Base-by-base conservation (phyloP, 2,797 vertebrate species). In the Gymnoscopelus braueri region DNA sequence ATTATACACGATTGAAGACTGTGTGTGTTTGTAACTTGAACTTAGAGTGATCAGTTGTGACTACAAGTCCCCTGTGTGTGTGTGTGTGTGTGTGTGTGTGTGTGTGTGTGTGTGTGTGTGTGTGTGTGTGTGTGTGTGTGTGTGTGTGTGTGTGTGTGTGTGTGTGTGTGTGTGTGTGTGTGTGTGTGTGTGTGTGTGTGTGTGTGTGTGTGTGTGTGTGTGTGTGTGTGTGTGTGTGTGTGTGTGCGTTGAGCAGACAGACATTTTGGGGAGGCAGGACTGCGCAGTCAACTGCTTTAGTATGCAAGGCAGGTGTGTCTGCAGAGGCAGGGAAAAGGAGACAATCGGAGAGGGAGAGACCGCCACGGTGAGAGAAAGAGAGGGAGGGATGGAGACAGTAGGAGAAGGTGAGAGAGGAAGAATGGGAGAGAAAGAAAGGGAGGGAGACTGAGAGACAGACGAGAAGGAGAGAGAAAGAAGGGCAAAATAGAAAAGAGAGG, bases 251-350 rank as follows among this genome's bases (percentile, higher is more conserved):
- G n/a, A 7, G 47, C 15, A 47, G 19, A 32, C 26, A 61, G 59
- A n/a, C 69, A 44, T 71, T 81, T 75, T 71, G 54, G 76, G 72
- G 29, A 49, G 71, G 55, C 64, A 69, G 62, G 87, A 67, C 69
- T 75, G 84, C 63, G 92, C 92, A 92, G 88, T 84, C 85, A 77
- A 50, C 83, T 84, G 82, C 74, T 93, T 97, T 95, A 94, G 92
- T 95, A 95, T 96, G 95, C 94, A 78, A 92, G 93, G 94, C 96
- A 95, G 94, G 95, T 96, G 95, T 88, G 88, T 90, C 95, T 95
- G 94, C 94, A 93, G 95, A 88, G 94, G 90, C 88, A 82, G 73
- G 74, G 65, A 72, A 65, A 64, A 48, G 60, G 71, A 71, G 72
- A 77, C 65, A 67, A 71, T 62, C 74, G 72, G 60, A 63, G 74